Base-by-base conservation (phyloP, 2,113 vertebrate species). In the Quiscalus mexicanus region DNA sequence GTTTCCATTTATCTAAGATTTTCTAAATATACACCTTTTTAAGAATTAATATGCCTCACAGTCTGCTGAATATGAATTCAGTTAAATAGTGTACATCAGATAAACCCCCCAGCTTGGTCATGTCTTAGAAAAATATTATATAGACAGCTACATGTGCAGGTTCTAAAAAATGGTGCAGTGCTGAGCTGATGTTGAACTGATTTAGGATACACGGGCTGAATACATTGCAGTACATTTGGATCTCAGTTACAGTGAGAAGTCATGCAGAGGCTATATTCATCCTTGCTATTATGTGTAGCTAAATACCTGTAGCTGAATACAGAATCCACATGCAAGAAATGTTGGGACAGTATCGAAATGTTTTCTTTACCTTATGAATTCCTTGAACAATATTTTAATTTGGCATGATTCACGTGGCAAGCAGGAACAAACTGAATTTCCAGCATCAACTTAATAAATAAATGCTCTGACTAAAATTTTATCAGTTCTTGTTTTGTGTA, bases 181-280 rank as follows among this genome's bases (percentile, higher is more conserved):
- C 89, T 47, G 69, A 92, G 64, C 37, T 90, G 76, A 83, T 84
- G 65, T 75, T 95, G 87, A 90, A 82, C 55, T 70, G 69, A 88
- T 95, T 93, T 74, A 81, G 79, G 50, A 71, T 64, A 87, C 22
- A 6, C 1, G 23, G 49, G 25, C 73, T 93, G 88, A 92, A 89
- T 81, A 67, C 58, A 76, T 5, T 82, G 65, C 58, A 79, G 55
- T 84, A 49, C 52, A 33, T 97, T 94, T 82, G n/a, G 49, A 30
- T 84, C 60, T 89, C 73, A 39, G 71, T 33, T 83, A 44, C 64
- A 67, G 33, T 2, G 12, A 91, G 73, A 81, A 55, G n/a, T 25
- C 79, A 80, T 37, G 44, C 47, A 89, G 79, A 75, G 64, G 59
- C 75, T 80, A 37, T 9, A 88, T 84, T 64, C 47, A 28, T 82